Base-by-base conservation (phyloP, 2,888 invertebrate genomes). In the Ectropis crepuscularia region DNA sequence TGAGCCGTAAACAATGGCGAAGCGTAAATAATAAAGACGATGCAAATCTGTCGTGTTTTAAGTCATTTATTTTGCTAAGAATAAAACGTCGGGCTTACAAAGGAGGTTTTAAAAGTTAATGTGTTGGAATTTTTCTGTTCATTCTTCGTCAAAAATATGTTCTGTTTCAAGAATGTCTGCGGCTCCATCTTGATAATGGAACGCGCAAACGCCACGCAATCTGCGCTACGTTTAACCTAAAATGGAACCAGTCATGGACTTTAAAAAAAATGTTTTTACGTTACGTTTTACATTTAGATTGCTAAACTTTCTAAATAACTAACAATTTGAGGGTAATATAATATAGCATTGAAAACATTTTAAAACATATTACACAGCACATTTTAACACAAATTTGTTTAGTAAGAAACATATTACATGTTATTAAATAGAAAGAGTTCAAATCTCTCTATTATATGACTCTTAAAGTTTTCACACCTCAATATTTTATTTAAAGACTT, bases 401-500 rank as follows among this genome's bases (percentile, higher is more conserved):
- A 28, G 2, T 28, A 28, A 28, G 4, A 28, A 28, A 28, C 16
- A 1, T 28, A 2, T 28, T 28, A 28, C n/a, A n/a, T 28, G 16
- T 28, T 28, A 28, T 28, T 28, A 2, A 28, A 28, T 28, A 28
- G 16, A 28, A 28, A 28, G 16, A 28, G 16, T 28, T 28, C 1
- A 28, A 28, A 28, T 28, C 16, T 28, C 16, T 28, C 16, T 28
- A 28, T 2, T 28, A 28, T 28, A 28, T 28, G 4, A 28, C 16
- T 28, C 16, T 28, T 28, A 42, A 63, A 63, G 42, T 58, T 69
- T 81, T 85, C 78, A 77, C 86, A 83, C 85, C 81, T 83, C 60
- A 10, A 10, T 63, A 59, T 70, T 72, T 65, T 72, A 68, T 74
- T 75, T 61, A 71, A 68, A 70, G 72, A 73, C 70, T 81, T 86